Evolutionary conservation across 2,888 invertebrate species (phyloP), one percentile per base, ranked within the genome.

Genomic region (Aleiodes leptofemur): DNA sequence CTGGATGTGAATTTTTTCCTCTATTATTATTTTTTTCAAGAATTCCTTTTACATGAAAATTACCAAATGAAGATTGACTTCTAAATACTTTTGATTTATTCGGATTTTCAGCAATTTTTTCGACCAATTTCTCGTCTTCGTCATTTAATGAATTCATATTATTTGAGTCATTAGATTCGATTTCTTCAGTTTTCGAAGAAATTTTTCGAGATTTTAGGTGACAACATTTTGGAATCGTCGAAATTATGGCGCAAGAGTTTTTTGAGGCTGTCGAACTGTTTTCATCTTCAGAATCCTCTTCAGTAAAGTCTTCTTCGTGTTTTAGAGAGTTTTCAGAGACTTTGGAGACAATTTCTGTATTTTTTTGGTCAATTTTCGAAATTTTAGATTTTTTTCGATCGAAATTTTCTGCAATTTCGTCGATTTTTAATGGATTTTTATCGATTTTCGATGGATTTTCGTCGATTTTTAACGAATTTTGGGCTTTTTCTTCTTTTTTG

Each of bases 201-300:
- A 2, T 50, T 4, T 31, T 11, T n/a, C 50, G 6, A 9, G 14
- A 34, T 55, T n/a, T 16, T 4, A 79, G 76, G 56, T 81, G 83
- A 13, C 84, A 81, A 74, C 87, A 87, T 70, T 87, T 87, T 0
- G 87, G 87, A 71, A 87, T 83, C 4, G 84, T 86, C 0, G 87
- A 87, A 4, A 87, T 84, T 0, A 87, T 79, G 0, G 84, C 79
- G 38, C 87, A 87, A 5, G 82, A 80, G 48, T 57, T 66, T 56
- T 53, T 57, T 38, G 34, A 29, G 9, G 73, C 53, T 4, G 50
- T n/a, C 1, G 76, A 77, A 48, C 73, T 56, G 1, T 66, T 59
- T 0, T 51, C 55, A 11, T 76, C 74, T 4, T 55, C 16, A 0
- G 48, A 3, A 48, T 48, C 38, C 38, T 38, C 6, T 38, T 38